A percentile compares a stretch with the other conserved stretches of the same genome.
phyloP scores from a whole-genome alignment of 1,140 invertebrate species.

The Zophobas atratus region DNA sequence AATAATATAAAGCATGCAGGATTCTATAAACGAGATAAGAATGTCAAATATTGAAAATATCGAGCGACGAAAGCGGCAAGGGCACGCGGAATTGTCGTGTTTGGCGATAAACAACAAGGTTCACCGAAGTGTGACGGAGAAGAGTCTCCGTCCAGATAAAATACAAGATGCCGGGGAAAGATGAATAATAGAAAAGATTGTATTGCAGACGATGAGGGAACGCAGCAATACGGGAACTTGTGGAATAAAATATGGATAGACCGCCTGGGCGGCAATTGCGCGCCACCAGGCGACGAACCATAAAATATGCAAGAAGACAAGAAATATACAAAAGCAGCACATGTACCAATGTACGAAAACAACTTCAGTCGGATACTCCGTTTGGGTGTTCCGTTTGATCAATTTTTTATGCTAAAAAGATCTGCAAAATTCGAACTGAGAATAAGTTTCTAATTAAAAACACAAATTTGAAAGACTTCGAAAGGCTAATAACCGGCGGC shows the following conservation, averaged over 20 bases:
- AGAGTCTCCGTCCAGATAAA: slow-evolving; percentile 23
- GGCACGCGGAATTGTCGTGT: slow-evolving; percentile 40
- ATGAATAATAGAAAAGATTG: slow-evolving; percentile 55
- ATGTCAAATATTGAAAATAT: slow-evolving; percentile 43
- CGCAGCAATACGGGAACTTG: slow-evolving; percentile 49
- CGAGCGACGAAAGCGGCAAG: slow-evolving; percentile 24
- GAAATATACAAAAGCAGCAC: slow-evolving; percentile 24
- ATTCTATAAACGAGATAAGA: slow-evolving; percentile 37
- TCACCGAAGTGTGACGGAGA: slow-evolving; percentile 16
- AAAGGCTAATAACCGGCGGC: not conserved
- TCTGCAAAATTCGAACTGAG: not conserved
- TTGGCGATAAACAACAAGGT: slow-evolving; percentile 41
- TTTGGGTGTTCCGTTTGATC: not conserved
- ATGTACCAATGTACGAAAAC: slow-evolving; percentile 2
- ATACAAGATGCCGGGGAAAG: slow-evolving; percentile 34
- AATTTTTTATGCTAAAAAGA: not conserved
- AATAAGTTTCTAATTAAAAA: slow-evolving; percentile 1
- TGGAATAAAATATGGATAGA: slow-evolving; percentile 51
- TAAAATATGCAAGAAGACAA: slow-evolving; percentile 25
- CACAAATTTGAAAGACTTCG: not conserved
- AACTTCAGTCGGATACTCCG: slow-evolving; percentile 19
- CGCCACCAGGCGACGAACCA: slow-evolving; percentile 33
- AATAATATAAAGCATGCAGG: slow-evolving; percentile 12
- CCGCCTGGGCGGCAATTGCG: slow-evolving; percentile 28
- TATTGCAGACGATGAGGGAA: slow-evolving; percentile 52